phyloP scores from a whole-genome alignment of 2,113 vertebrate genomes.

The Plotosus lineatus region DNA sequence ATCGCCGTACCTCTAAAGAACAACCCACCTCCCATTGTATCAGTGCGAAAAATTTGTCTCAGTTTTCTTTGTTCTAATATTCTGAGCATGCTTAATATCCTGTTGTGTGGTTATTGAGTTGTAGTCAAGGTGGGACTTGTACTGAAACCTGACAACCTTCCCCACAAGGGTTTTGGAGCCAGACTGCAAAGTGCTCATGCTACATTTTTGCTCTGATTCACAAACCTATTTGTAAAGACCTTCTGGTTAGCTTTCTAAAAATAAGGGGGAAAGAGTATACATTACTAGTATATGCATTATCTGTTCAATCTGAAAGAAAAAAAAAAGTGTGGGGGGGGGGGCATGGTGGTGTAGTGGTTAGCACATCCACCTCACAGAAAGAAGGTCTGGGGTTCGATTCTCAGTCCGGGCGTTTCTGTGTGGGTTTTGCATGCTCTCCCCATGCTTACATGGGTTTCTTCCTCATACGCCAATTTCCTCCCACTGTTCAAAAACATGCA shows the following conservation, averaged over 20 bases:
- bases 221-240: not conserved
- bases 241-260: not conserved
- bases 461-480: no score
- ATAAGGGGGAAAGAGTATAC: not conserved
- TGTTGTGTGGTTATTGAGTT: not conserved
- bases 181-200: not conserved
- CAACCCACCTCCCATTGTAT: no score
- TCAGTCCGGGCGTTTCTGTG: no score
- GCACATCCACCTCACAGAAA: no score
- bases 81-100: not conserved
- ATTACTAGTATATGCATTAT: not conserved
- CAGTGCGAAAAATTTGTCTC: no score
- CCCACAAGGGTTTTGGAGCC: not conserved
- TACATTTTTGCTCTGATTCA: not conserved
- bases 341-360: no score
- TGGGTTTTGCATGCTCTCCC: no score
- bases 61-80: not conserved
- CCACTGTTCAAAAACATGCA: no score
- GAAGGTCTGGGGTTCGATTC: no score
- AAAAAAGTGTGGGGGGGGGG: no score
- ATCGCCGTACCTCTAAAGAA: no score
- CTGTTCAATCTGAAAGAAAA: not conserved
- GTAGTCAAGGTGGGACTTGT: not conserved
- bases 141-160: not conserved
- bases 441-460: no score